A percentile compares a stretch with the other conserved stretches of the same genome.
These are phyloP conservation scores for Drosophila truncata DNA, from an alignment of 1,140 invertebrate species.

Conservation along the genomic window DNA sequence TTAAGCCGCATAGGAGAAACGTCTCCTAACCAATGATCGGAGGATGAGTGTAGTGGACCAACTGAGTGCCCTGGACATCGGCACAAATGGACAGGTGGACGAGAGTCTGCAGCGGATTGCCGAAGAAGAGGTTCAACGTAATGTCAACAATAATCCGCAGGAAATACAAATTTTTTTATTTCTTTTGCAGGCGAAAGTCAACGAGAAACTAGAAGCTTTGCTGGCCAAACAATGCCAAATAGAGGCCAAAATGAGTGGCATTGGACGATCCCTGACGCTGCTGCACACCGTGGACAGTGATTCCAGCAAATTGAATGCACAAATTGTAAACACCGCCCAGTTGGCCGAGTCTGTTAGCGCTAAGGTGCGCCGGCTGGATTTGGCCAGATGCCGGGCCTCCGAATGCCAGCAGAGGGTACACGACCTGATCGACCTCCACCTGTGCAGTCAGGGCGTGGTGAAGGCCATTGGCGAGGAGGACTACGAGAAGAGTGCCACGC, in stretches of 20 bases:
- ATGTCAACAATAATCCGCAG: constrained; percentile 6
- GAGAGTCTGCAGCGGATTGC: constrained; percentile 50
- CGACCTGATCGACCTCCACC: constrained; percentile 97
- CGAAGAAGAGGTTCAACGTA: constrained; percentile 59
- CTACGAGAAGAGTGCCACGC: constrained; percentile 96
- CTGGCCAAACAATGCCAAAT: constrained; percentile 87
- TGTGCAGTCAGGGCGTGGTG: constrained; percentile 97
- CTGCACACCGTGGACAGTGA: constrained; percentile 88
- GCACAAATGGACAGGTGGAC: constrained; percentile 63
- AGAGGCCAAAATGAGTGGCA: constrained; percentile 87
- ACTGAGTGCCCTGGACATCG: constrained; percentile 42
- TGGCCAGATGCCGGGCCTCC: constrained; percentile 96
- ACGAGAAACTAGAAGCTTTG: constrained; percentile 86
- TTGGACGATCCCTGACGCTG: constrained; percentile 87
- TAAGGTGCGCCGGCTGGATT: constrained; percentile 97
- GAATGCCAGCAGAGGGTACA: constrained; percentile 98
- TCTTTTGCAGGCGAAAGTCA: constrained; percentile 85
- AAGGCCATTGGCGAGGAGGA: constrained; percentile 95
- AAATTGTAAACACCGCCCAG: constrained; percentile 94
- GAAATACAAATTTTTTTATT: neutral
- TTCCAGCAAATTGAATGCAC: constrained; percentile 91
- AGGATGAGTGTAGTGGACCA: constrained; percentile 43
- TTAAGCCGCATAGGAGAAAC: neutral
- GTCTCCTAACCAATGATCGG: constrained; percentile 5
- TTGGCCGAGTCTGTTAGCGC: constrained; percentile 97